These are phyloP conservation scores for Phrixothrix hirtus DNA, from an alignment of 2,888 invertebrate genomes.

Conservation along the genomic window DNA sequence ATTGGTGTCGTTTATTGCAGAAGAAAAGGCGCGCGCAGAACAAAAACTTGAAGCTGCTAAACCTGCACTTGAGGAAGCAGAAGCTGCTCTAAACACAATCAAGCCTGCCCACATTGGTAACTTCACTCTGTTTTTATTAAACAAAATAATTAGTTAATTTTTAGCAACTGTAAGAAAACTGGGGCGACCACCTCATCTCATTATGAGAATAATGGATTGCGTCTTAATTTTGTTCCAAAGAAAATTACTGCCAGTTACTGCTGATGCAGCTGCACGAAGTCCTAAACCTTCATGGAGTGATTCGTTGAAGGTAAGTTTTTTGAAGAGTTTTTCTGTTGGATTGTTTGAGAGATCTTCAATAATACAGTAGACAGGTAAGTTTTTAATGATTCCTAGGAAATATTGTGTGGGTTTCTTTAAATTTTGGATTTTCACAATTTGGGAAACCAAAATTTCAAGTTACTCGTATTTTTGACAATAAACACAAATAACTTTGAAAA, in stretches of 20 bases:
- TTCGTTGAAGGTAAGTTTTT: constrained; percentile 74
- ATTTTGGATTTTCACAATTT: too few relatives aligned
- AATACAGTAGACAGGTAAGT: too few relatives aligned
- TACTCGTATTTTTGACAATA: too few relatives aligned
- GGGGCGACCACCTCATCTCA: constrained; percentile 93
- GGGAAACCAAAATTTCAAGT: too few relatives aligned
- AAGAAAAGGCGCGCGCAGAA: constrained; percentile 89
- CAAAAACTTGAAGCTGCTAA: constrained; percentile 93
- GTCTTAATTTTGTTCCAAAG: constrained; percentile 91
- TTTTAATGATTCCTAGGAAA: too few relatives aligned
- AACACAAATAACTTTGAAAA: too few relatives aligned
- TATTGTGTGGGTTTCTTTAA: too few relatives aligned
- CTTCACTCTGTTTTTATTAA: too few relatives aligned
- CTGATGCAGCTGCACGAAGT: constrained; percentile 80
- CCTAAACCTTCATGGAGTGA: constrained; percentile 97
- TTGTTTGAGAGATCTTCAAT: too few relatives aligned
- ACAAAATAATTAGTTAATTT: too few relatives aligned
- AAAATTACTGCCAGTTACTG: constrained; percentile 77
- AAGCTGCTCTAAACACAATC: constrained; percentile 92
- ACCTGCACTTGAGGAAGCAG: constrained; percentile 94
- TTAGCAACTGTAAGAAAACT: constrained; percentile 85
- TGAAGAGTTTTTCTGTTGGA: too few relatives aligned
- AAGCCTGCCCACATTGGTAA: constrained; percentile 92
- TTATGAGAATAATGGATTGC: constrained; percentile 98
- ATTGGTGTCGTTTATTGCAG: constrained; percentile 81